phyloP scores from a whole-genome alignment of 2,797 vertebrate species.

The Phalloptychus januarius region DNA sequence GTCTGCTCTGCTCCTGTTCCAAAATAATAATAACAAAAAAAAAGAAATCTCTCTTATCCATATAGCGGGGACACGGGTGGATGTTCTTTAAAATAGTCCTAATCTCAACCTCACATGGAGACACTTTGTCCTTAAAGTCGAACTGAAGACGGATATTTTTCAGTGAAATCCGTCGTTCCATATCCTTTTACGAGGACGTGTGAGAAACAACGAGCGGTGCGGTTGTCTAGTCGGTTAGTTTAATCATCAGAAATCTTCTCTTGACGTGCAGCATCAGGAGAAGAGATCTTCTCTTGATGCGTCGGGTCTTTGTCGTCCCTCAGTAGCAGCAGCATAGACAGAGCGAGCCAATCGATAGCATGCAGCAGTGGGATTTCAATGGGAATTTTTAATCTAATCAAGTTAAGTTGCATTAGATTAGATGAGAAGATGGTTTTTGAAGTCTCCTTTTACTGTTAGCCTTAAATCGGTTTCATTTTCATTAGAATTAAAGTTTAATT shows the following conservation, averaged over 20 bases:
- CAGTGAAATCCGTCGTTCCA: not conserved
- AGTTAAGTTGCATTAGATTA: not conserved
- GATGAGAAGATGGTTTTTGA: not conserved
- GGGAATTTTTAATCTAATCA: not conserved
- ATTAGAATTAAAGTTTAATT: not conserved
- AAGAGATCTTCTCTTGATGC: no score
- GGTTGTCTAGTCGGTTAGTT: not conserved
- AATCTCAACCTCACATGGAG: not conserved
- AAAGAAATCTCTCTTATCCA: slow-evolving; percentile 42
- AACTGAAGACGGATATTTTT: slow-evolving; percentile 36
- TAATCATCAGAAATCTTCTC: not conserved
- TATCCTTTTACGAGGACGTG: not conserved
- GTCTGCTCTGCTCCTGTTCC: slow-evolving; percentile 66
- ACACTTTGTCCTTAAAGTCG: slow-evolving; percentile 14
- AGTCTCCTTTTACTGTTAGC: not conserved
- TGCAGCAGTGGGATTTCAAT: not conserved
- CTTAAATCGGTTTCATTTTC: not conserved
- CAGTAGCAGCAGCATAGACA: not conserved
- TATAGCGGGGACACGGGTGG: slow-evolving; percentile 49
- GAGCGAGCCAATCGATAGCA: not conserved
- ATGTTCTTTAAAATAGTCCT: slow-evolving; percentile 85
- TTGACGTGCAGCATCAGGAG: not conserved
- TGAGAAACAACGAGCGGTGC: not conserved
- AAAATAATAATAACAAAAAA: slow-evolving; percentile 23
- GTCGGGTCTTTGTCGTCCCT: no score